Base-by-base conservation (phyloP, 1,140 invertebrate genomes). In the Drosophila leontia region DNA sequence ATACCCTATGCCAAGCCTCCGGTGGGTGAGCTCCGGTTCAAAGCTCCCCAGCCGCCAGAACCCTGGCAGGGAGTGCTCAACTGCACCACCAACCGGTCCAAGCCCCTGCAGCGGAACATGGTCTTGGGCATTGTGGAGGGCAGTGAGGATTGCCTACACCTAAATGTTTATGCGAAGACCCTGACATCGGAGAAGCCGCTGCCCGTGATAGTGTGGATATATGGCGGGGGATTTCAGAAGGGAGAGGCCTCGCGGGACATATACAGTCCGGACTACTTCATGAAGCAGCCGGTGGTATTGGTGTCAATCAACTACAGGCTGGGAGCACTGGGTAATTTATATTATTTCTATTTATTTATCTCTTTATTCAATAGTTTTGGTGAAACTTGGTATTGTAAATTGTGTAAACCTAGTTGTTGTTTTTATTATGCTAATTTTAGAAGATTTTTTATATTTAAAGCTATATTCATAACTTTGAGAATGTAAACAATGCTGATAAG, bases 91-190 rank as follows among this genome's bases (percentile, higher is more conserved):
- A 71, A 79, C 26, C 58, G 67, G 7, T 51, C 76, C 3, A 91
- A 82, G 50, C 83, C 90, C 34, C 13, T 92, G 65, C 91, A 92
- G 41, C 47, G 68, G 4, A 74, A 91, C 51, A 82, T 92, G 63
- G 7, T 87, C 2, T 3, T 79, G 72, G 65, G 71, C 5, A 13
- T 78, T 8, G 37, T 76, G 3, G 75, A 85, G 3, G 95, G 95
- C 7, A 90, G 92, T n/a, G 96, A 97, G 93, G 96, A 98, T 86
- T 98, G 97, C 78, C 94, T 98, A 1, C 95, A 96, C 86, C 92
- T 98, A 11, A 98, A 98, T 86, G 94, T 98, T 1, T 97, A 96
- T 84, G 95, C 95, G 0, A 91, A 91, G 41, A 59, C 57, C 6
- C 39, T 83, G 34, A 59, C 55, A 19, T 87, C 92, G 3, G 23